Conservation (phyloP, 2,113 vertebrate genomes). For the Albula glossodonta region DNA sequence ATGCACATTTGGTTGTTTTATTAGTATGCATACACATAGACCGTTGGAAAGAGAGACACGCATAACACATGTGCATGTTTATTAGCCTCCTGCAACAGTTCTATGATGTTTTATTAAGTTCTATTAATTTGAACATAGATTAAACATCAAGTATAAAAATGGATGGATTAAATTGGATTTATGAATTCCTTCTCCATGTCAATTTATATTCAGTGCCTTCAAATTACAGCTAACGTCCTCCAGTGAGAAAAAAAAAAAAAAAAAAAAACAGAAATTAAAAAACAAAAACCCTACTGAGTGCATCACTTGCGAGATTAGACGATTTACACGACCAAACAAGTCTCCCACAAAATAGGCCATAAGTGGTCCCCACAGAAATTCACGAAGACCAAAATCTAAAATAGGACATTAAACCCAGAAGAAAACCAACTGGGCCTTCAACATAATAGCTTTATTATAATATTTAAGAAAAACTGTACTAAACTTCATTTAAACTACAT, state of each 20-base stretch:
- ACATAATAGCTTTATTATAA: not conserved
- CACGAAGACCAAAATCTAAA: not conserved
- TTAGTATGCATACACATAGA: not conserved
- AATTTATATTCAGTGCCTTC: not conserved
- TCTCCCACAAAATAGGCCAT: not conserved
- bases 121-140: not conserved
- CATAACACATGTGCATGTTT: not conserved
- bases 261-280: not conserved
- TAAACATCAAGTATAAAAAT: not conserved
- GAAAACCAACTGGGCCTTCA: not conserved
- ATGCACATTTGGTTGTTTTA: not conserved
- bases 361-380: not conserved
- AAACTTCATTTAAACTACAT: not conserved
- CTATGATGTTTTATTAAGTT: conserved; percentile 21
- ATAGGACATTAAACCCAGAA: not conserved
- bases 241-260: not conserved
- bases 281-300: not conserved
- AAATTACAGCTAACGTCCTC: not conserved
- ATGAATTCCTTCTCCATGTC: not conserved
- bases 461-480: not conserved
- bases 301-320: not conserved
- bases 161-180: not conserved
- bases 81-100: not conserved
- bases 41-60: not conserved
- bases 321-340: not conserved